Evolutionary conservation across 2,888 invertebrate genomes (phyloP), one percentile per base, ranked within the genome.

Genomic region (Lasiommata megera): DNA sequence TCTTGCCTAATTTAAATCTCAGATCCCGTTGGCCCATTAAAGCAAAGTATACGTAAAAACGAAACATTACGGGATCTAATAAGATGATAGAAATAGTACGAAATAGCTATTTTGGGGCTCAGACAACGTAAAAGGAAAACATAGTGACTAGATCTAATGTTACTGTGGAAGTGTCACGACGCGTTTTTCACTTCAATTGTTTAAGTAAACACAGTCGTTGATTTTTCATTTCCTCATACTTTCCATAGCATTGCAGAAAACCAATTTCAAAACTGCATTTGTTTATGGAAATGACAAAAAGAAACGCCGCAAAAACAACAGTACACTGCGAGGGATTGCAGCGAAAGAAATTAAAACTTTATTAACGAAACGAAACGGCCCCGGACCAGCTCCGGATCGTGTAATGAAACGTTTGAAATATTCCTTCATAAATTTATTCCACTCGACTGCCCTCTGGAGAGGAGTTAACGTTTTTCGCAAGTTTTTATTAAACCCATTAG

Each of bases 351-450:
- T 60, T 60, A 60, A 57, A 60, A 51, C 44, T 60, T 36, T 54
- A 57, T 60, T 44, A 57, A 46, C 16, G 44, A 36, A 55, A 36
- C 52, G 56, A 48, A 54, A 58, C 43, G 48, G 37, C 54, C 29
- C 6, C 44, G 31, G 37, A 46, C 54, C 34, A 50, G 34, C 50
- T 28, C 11, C 37, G 53, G 34, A 48, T 41, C 53, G 46, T 44
- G 52, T 69, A 67, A 70, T 73, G 67, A 71, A 72, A 71, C 63
- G 62, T 62, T 70, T 65, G 66, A 68, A 68, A 67, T 72, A 70
- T 62, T 64, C 65, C 61, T 65, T 65, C 67, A 68, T 60, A 48
- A 60, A 62, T 57, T 57, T 29, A 52, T 60, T 62, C 44, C 29
- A 18, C n/a, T 48, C 54, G 40, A 57, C 56, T 55, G 40, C 48